These are phyloP conservation scores for Melospiza georgiana DNA, from an alignment of 2,113 vertebrate genomes.

Conservation along the genomic window DNA sequence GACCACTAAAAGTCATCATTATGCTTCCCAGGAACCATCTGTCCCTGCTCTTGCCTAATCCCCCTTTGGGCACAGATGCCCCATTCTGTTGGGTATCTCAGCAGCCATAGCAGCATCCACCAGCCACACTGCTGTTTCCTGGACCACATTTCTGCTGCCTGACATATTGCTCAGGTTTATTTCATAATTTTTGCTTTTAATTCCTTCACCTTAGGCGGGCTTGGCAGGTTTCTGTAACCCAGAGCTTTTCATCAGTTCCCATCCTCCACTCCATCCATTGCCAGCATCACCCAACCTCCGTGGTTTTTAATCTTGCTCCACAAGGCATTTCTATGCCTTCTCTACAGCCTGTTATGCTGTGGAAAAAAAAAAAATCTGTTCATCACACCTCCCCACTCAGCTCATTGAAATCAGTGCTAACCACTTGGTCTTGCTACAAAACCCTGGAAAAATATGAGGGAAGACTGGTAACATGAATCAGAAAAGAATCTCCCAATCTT, in stretches of 20 bases:
- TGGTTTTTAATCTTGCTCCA: conserved; percentile 28
- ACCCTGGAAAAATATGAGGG: neutral
- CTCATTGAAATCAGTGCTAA: conserved; percentile 29
- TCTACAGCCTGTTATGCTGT: neutral
- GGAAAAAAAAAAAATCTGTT: conserved; percentile 34
- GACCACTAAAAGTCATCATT: neutral
- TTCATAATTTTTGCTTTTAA: neutral
- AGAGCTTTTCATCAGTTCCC: neutral
- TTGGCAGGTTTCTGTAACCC: neutral
- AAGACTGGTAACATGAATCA: conserved; percentile 18
- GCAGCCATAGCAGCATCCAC: neutral
- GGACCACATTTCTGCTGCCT: neutral
- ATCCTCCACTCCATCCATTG: neutral
- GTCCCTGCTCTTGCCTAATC: neutral
- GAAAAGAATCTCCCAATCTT: conserved; percentile 20
- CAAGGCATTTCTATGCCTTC: conserved; percentile 12
- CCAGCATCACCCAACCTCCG: neutral
- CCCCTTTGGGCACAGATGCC: neutral
- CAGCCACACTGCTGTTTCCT: neutral
- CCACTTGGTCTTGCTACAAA: neutral
- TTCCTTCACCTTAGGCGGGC: neutral
- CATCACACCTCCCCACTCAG: conserved; percentile 36
- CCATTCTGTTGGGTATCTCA: neutral
- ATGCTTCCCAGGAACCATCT: neutral
- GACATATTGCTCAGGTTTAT: neutral